phyloP scores from a whole-genome alignment of 1,140 invertebrate species.

The Yoshiicerus persimilis region DNA sequence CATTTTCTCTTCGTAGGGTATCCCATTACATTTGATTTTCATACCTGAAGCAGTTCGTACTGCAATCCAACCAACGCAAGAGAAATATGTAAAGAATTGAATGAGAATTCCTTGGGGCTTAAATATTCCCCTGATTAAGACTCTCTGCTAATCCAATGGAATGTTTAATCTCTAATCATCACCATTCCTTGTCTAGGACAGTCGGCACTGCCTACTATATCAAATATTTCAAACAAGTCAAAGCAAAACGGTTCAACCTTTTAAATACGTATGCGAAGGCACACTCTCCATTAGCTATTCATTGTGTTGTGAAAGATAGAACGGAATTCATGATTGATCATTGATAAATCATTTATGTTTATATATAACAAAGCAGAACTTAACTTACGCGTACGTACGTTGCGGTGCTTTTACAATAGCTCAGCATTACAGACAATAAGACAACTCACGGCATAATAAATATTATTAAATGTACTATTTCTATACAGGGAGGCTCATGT shows the following conservation, averaged over 20 bases:
- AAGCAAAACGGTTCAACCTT: not conserved
- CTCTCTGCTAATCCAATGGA: slow-evolving; percentile 2
- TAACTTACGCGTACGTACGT: not conserved
- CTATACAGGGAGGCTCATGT: no score
- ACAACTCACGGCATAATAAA: not conserved
- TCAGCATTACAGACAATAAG: not conserved
- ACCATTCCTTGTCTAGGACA: not conserved
- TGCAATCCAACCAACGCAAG: not conserved
- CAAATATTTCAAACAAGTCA: not conserved
- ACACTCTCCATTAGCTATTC: not conserved
- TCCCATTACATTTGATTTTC: slow-evolving; percentile 2
- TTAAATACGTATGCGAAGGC: not conserved
- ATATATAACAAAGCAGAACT: not conserved
- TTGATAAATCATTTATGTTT: slow-evolving; percentile 5
- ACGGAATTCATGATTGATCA: slow-evolving; percentile 19
- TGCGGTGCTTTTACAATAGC: not conserved
- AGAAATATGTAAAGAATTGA: slow-evolving; percentile 12
- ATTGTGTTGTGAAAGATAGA: not conserved
- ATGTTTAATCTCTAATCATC: slow-evolving; percentile 21
- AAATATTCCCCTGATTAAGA: not conserved
- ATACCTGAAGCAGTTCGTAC: not conserved
- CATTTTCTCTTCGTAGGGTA: not conserved
- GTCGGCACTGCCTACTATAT: not conserved
- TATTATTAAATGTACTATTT: no score
- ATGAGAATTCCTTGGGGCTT: not conserved